These are phyloP conservation scores for Tenthredo distinguenda DNA, from an alignment of 2,888 invertebrate species.

Conservation along the genomic window DNA sequence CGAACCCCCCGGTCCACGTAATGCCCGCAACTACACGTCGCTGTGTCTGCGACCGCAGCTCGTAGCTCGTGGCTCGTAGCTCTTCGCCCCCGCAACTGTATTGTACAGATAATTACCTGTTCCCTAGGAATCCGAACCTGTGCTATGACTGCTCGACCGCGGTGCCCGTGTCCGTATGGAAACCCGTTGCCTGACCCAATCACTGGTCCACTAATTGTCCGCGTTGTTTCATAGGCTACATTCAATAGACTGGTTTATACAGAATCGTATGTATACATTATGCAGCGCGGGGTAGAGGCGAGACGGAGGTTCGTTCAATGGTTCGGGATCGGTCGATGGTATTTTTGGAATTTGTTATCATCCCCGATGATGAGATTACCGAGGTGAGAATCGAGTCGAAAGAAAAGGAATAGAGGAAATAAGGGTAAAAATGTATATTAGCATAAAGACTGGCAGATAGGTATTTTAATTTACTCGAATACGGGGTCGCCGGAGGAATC, in stretches of 20 bases:
- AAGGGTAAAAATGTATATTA: conserved; percentile 27
- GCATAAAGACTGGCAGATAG: conserved; percentile 27
- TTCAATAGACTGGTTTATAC: neutral
- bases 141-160: conserved; percentile 18
- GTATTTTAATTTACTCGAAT: conserved; percentile 47
- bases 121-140: conserved; percentile 14
- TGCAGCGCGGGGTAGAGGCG: neutral
- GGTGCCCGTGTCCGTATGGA: neutral
- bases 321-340: neutral
- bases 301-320: neutral
- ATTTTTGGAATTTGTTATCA: conserved; percentile 12
- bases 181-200: conserved; percentile 44
- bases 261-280: neutral
- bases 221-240: neutral
- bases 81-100: neutral
- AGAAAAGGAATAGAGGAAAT: neutral
- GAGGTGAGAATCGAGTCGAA: conserved; percentile 4
- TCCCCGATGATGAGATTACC: neutral
- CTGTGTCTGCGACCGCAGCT: neutral
- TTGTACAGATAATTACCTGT: conserved; percentile 39
- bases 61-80: neutral
- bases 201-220: conserved; percentile 24
- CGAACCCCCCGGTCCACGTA: neutral
- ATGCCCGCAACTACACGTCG: neutral
- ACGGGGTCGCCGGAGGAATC: conserved; percentile 34